phyloP scores from a whole-genome alignment of 2,888 invertebrate genomes.

The Eristalinus sepulchralis region DNA sequence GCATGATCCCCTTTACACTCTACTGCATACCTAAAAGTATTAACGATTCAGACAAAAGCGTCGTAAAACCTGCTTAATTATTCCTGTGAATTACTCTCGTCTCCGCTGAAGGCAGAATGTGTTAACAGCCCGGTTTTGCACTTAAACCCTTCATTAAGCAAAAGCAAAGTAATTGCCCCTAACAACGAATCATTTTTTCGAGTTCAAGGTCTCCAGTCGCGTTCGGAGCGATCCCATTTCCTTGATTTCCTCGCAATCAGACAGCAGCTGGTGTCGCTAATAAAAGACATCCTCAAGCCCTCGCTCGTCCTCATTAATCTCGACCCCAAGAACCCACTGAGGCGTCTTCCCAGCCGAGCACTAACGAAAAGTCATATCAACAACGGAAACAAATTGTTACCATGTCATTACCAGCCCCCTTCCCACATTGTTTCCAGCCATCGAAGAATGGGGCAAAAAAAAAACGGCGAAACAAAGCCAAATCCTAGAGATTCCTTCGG shows the following conservation, averaged over 20 bases:
- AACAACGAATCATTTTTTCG: background rate
- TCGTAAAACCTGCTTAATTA: background rate
- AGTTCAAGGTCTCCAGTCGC: background rate
- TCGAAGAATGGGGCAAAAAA: background rate
- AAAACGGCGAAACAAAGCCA: slow-evolving; percentile 1
- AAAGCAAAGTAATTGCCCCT: background rate
- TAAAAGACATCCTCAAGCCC: slow-evolving; percentile 60
- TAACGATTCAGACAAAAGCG: background rate
- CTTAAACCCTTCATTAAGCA: background rate
- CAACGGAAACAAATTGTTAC: slow-evolving; percentile 61
- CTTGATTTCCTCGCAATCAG: slow-evolving; percentile 11
- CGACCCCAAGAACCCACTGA: background rate
- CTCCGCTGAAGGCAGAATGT: background rate
- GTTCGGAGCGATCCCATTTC: background rate
- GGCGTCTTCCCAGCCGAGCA: slow-evolving; percentile 10
- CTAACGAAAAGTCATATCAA: slow-evolving; percentile 63
- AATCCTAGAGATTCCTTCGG: slow-evolving; percentile 31
- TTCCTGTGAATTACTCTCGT: background rate
- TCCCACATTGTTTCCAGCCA: background rate
- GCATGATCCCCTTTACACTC: no score
- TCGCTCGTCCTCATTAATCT: slow-evolving; percentile 59
- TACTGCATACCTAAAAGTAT: background rate
- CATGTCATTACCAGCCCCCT: slow-evolving; percentile 46
- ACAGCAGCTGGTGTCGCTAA: slow-evolving; percentile 58
- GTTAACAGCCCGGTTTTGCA: background rate